phyloP scores from a whole-genome alignment of 2,888 invertebrate species.

The Tortrix viridana region DNA sequence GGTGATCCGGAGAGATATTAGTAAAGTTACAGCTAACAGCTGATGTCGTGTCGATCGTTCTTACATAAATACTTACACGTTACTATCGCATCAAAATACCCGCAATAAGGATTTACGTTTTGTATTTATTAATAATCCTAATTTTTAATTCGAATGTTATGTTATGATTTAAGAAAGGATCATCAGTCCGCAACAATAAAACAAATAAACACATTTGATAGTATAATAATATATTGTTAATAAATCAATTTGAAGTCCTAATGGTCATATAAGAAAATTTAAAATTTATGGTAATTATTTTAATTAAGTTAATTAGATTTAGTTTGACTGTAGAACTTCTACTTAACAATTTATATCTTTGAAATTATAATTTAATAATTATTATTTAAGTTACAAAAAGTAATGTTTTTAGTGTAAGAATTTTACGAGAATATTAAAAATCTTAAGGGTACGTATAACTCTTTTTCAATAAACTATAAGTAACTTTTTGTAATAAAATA shows the following conservation, averaged over 20 bases:
- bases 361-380: background rate
- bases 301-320: conserved; percentile 2
- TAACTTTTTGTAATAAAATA: background rate
- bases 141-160: background rate
- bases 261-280: too few relatives aligned
- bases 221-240: background rate
- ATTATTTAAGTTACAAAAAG: conserved; percentile 18
- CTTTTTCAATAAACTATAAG: background rate
- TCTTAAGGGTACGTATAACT: too few relatives aligned
- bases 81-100: too few relatives aligned
- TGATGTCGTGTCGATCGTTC: too few relatives aligned
- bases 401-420: background rate
- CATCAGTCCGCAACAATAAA: background rate
- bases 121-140: background rate
- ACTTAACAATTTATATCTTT: conserved; percentile 6
- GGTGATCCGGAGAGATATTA: too few relatives aligned
- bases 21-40: too few relatives aligned
- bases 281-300: background rate
- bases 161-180: background rate
- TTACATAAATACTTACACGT: too few relatives aligned
- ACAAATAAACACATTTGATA: background rate
- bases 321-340: conserved; percentile 20
- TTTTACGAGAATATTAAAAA: too few relatives aligned
- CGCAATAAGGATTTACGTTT: background rate
- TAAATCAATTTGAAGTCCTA: background rate